Conservation (phyloP, 2,888 invertebrate genomes). For the Sphaeridia pumilis region DNA sequence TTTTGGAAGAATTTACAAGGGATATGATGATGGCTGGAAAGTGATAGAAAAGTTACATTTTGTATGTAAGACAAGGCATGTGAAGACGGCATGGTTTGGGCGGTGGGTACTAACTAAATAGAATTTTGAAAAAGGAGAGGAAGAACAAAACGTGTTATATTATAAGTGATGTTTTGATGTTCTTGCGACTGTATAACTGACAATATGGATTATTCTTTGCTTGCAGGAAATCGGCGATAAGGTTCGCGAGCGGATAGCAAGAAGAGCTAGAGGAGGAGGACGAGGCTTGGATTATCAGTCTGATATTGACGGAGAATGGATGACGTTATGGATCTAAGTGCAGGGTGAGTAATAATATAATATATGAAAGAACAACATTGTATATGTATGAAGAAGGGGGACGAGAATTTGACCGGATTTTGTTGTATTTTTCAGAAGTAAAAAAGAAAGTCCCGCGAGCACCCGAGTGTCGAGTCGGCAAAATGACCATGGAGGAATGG, state of each 20-base stretch:
- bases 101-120: too few species aligned
- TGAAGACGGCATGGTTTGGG: too few species aligned
- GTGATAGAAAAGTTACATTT: too few species aligned
- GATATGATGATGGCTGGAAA: too few species aligned
- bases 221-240: conserved; percentile 1
- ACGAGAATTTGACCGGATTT: neutral
- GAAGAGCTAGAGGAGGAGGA: conserved; percentile 1
- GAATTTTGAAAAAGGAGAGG: too few species aligned
- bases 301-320: conserved; percentile 39
- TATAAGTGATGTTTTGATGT: too few species aligned
- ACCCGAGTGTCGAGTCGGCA: conserved; percentile 15
- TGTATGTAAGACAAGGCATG: too few species aligned
- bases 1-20: too few species aligned
- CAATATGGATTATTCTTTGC: too few species aligned
- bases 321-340: conserved; percentile 75
- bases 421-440: conserved; percentile 6
- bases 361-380: neutral
- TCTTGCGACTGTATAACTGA: too few species aligned
- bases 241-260: neutral
- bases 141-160: too few species aligned
- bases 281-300: conserved; percentile 2
- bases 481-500: conserved; percentile 22
- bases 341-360: conserved; percentile 49
- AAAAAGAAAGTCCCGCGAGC: conserved; percentile 29
- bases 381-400: neutral